These are phyloP conservation scores for Tetraneura akinire DNA, from an alignment of 1,140 invertebrate genomes.

Conservation along the genomic window DNA sequence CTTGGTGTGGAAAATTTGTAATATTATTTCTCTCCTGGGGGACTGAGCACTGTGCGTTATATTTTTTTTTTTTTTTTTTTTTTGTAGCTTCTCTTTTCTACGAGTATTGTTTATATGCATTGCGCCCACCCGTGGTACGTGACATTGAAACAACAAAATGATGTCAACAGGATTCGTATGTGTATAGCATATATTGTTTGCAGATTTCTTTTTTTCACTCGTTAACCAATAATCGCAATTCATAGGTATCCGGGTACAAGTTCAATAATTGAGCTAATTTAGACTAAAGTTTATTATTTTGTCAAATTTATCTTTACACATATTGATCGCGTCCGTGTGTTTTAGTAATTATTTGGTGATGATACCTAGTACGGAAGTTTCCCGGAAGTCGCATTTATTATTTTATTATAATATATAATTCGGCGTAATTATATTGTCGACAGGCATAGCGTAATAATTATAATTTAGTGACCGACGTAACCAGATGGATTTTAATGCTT, in stretches of 20 bases:
- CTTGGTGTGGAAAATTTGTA: neutral
- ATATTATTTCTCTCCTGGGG: too few relatives aligned
- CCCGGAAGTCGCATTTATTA: conserved; percentile 30
- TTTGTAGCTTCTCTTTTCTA: too few relatives aligned
- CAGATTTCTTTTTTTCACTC: neutral
- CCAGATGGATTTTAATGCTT: neutral
- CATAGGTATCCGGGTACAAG: neutral
- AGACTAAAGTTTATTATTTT: neutral
- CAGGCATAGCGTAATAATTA: neutral
- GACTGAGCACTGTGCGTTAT: too few relatives aligned
- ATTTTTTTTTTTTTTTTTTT: neutral
- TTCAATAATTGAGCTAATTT: neutral
- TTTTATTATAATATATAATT: neutral
- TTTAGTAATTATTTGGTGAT: neutral
- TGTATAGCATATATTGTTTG: too few relatives aligned
- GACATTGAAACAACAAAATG: neutral
- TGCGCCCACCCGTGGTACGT: neutral
- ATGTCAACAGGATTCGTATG: conserved; percentile 25
- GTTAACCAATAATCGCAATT: neutral
- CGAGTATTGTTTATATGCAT: neutral
- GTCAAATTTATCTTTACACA: neutral
- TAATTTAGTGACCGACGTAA: neutral
- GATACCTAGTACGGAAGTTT: neutral
- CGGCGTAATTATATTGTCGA: neutral
- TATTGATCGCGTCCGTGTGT: neutral